These are phyloP conservation scores for Ia io DNA, from an alignment of 2,113 vertebrate species.

Conservation along the genomic window DNA sequence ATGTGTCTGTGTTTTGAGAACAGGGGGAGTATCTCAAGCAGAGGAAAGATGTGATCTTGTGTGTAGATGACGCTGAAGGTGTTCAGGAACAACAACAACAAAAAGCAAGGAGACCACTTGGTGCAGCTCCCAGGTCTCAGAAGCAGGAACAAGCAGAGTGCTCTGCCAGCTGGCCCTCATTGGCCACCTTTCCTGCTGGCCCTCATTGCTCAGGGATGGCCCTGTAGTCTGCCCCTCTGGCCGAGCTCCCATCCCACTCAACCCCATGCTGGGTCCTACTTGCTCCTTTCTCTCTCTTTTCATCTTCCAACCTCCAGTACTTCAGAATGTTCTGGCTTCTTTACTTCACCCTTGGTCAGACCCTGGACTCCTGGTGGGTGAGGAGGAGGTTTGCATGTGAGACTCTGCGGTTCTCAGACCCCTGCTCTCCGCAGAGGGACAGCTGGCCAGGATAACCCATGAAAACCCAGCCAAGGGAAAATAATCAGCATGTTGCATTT, in stretches of 20 bases:
- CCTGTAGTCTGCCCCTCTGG: neutral
- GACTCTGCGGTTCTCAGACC: neutral
- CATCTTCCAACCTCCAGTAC: neutral
- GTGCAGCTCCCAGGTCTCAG: neutral
- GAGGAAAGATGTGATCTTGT: neutral
- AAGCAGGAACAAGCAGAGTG: neutral
- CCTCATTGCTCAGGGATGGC: neutral
- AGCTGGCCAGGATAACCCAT: neutral
- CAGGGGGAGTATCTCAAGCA: neutral
- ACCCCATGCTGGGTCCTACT: neutral
- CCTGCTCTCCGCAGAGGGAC: neutral
- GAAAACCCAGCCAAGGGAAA: neutral
- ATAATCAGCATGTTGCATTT: neutral
- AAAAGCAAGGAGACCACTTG: neutral
- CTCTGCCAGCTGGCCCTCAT: neutral
- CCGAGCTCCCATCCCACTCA: neutral
- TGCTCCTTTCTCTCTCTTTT: neutral
- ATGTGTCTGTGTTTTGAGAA: neutral
- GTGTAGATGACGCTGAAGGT: neutral
- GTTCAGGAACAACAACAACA: neutral
- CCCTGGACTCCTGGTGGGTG: neutral
- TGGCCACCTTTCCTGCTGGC: neutral
- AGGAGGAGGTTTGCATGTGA: neutral
- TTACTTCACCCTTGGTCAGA: neutral
- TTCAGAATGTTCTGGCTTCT: neutral